Percentiles rank a stretch among this genome's conserved stretches.
phyloP scores from a whole-genome alignment of 2,797 vertebrate species.

The Limosa lapponica region DNA sequence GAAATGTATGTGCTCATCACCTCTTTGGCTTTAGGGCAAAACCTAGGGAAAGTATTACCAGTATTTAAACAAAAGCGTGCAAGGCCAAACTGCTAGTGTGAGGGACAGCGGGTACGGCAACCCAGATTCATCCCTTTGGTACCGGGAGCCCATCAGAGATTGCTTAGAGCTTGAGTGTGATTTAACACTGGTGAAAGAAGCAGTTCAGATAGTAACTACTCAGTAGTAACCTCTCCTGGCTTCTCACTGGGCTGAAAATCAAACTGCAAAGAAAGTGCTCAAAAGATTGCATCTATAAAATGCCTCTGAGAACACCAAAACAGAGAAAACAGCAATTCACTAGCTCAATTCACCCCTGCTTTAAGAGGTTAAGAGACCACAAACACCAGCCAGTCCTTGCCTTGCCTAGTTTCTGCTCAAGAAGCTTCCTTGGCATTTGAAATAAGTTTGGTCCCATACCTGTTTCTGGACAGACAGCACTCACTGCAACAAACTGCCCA shows the following conservation, averaged over 20 bases:
- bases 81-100: neutral
- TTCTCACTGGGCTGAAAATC: neutral
- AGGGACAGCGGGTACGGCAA: neutral
- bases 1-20: neutral
- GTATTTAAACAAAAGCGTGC: neutral
- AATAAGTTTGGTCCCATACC: constrained; percentile 74
- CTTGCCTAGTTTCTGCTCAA: neutral
- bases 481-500: constrained; percentile 92
- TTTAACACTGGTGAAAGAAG: neutral
- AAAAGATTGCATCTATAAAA: accelerated
- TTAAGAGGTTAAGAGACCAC: neutral
- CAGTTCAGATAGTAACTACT: neutral
- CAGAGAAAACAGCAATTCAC: neutral
- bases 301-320: neutral
- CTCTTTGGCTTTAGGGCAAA: neutral
- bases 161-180: neutral
- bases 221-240: neutral
- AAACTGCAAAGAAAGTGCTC: neutral
- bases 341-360: neutral
- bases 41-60: neutral
- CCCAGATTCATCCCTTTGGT: neutral
- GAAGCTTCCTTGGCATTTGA: neutral
- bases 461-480: constrained; percentile 86
- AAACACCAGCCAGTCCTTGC: neutral
- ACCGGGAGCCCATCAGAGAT: neutral